phyloP scores from a whole-genome alignment of 1,140 invertebrate species.

The Dolichoris vasculosae region DNA sequence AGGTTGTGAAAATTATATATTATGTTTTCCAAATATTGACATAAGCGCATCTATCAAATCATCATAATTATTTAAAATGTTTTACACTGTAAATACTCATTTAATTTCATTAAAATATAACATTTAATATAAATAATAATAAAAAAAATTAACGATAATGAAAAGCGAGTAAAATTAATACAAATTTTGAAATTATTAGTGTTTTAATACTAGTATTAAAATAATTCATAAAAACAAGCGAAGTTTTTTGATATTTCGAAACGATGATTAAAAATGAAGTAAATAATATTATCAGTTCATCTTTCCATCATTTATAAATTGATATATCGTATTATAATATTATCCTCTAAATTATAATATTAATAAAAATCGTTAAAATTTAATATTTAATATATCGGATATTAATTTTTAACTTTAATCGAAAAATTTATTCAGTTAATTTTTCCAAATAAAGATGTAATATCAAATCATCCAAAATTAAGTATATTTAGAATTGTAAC shows the following conservation, averaged over 20 bases:
- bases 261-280: no score
- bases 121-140: neutral
- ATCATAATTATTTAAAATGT: neutral
- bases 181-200: neutral
- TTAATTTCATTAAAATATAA: neutral
- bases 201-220: neutral
- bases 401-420: no score
- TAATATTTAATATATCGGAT: no score
- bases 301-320: neutral
- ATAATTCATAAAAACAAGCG: neutral
- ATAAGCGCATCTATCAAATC: neutral
- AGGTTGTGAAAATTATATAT: no score
- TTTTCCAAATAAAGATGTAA: no score
- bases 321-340: neutral
- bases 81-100: neutral
- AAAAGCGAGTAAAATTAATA: neutral
- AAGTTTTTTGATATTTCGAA: neutral
- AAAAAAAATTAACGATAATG: neutral
- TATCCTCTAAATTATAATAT: neutral
- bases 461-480: no score
- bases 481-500: no score
- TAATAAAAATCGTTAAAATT: no score
- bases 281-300: neutral
- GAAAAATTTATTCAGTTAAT: no score
- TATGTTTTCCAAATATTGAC: no score